These are phyloP conservation scores for Temnothorax ravouxi DNA, from an alignment of 2,888 invertebrate species.

Conservation along the genomic window DNA sequence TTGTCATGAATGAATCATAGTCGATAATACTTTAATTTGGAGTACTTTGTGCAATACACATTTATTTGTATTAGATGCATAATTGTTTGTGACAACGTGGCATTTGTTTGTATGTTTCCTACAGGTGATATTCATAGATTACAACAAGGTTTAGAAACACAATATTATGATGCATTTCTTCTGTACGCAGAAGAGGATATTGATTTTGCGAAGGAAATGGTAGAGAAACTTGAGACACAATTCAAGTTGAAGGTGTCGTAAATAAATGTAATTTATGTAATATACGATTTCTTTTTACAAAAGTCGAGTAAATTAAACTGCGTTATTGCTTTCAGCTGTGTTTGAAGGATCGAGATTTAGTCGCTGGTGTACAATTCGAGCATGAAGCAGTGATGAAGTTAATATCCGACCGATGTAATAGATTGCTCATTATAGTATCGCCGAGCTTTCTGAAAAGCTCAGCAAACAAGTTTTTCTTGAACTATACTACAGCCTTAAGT, in stretches of 20 bases:
- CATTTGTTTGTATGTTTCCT: conserved; percentile 54
- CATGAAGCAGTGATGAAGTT: conserved; percentile 91
- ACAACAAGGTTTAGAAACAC: conserved; percentile 87
- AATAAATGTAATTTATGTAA: conserved; percentile 2
- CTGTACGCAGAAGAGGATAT: conserved; percentile 92
- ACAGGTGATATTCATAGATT: conserved; percentile 88
- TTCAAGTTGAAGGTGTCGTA: conserved; percentile 89
- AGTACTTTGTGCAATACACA: neutral
- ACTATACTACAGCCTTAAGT: conserved; percentile 93
- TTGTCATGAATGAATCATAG: conserved; percentile 38
- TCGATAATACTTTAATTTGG: conserved; percentile 10
- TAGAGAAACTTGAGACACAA: conserved; percentile 89
- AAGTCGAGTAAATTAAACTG: neutral
- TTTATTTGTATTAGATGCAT: conserved; percentile 17
- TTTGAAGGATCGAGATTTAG: conserved; percentile 91
- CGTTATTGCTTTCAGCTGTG: conserved; percentile 89
- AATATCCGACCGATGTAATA: conserved; percentile 92
- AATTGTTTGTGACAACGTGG: neutral
- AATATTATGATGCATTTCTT: conserved; percentile 93
- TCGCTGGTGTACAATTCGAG: conserved; percentile 91
- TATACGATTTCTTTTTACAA: neutral
- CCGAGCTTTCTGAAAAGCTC: conserved; percentile 91
- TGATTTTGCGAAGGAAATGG: conserved; percentile 90
- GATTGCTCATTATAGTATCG: conserved; percentile 93
- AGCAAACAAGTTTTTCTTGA: conserved; percentile 92